Conservation (phyloP, 2,888 invertebrate species). For the Spisula solida region DNA sequence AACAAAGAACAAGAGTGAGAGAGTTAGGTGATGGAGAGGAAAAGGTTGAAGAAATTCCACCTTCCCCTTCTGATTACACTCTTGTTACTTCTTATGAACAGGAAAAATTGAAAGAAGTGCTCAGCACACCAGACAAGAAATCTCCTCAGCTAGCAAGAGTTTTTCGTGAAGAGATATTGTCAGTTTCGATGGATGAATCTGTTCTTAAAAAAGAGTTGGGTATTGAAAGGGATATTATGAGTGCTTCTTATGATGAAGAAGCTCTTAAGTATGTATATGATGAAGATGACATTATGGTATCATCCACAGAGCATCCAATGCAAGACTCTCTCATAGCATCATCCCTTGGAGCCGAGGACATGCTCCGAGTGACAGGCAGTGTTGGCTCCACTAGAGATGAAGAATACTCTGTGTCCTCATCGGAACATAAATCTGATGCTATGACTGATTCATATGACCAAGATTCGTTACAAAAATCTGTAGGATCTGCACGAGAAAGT, state of each 20-base stretch:
- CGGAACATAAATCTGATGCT: constrained; percentile 66
- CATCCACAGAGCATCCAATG: constrained; percentile 69
- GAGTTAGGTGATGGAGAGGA: constrained; percentile 66
- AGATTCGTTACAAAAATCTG: constrained; percentile 67
- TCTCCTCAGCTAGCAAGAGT: constrained; percentile 54
- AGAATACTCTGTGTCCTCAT: constrained; percentile 67
- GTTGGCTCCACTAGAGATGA: constrained; percentile 68
- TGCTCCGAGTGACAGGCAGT: constrained; percentile 61
- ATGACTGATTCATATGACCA: constrained; percentile 71
- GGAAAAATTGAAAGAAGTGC: constrained; percentile 78
- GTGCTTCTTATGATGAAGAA: constrained; percentile 73
- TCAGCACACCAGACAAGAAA: constrained; percentile 69
- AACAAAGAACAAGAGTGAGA: constrained; percentile 47
- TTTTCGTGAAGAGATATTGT: constrained; percentile 59
- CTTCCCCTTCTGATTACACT: constrained; percentile 86
- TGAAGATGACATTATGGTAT: constrained; percentile 72
- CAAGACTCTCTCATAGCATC: constrained; percentile 71
- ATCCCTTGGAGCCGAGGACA: constrained; percentile 68
- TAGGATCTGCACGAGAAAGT: constrained; percentile 60
- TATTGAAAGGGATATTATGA: constrained; percentile 66
- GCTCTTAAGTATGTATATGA: constrained; percentile 69
- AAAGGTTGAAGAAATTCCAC: constrained; percentile 80
- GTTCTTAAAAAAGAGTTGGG: constrained; percentile 60
- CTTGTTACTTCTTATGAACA: constrained; percentile 84
- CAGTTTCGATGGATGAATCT: constrained; percentile 70